Base-by-base conservation (phyloP, 2,888 invertebrate genomes). In the Tribolium freemani region DNA sequence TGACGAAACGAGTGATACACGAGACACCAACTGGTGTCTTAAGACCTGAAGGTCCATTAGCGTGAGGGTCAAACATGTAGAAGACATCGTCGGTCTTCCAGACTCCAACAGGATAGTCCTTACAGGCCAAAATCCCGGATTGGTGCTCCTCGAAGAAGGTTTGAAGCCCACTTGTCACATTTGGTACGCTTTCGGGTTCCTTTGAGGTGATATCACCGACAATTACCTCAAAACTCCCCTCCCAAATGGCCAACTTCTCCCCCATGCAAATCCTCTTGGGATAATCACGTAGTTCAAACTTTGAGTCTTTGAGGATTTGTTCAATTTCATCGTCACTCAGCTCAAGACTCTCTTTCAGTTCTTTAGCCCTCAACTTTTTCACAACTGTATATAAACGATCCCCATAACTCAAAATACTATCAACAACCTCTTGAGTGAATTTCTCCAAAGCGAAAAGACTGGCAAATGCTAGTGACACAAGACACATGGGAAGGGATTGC, bases 351-450 rank as follows among this genome's bases (percentile, higher is more conserved):
- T 69, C 38, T n/a, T 75, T 74, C 21, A 83, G 68, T 53, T 58
- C 50, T 16, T 58, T 51, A 0, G 5, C 71, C 71, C 56, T 4
- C 9, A 54, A 6, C 11, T 61, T 61, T 16, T 53, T 9, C 21
- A 21, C 26, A 38, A 57, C 20, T 9, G 57, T 89, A 79, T 90
- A 89, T 2, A 93, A 81, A 0, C 89, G 82, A 82, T 93, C 92
- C 0, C 92, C 93, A 72, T 92, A 91, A 76, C 89, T 90, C 6
- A 92, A 78, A 2, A 92, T 86, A 0, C 89, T 88, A 81, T 92
- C 91, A 3, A 93, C 81, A 0, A 91, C 84, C 0, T 85, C 82
- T 0, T 89, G 83, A 60, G 90, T 90, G 90, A 91, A 92, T 72
- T 88, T 87, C 0, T 85, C 81, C 51, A 90, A 87, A 0, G 89